Conservation (phyloP, 2,113 vertebrate genomes). For the Gnathonemus longibarbis region DNA sequence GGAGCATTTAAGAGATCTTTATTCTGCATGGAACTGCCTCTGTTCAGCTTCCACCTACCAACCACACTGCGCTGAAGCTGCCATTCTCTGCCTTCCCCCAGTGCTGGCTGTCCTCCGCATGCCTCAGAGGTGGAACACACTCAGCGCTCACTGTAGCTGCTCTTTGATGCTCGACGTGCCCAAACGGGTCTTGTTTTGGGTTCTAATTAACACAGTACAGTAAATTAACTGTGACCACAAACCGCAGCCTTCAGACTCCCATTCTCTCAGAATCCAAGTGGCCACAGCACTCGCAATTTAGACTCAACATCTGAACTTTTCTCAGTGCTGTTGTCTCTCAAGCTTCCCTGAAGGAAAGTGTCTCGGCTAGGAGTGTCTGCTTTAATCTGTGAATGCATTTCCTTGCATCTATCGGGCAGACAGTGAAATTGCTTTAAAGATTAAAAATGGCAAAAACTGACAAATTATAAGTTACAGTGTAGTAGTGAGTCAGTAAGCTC, state of each 20-base stretch:
- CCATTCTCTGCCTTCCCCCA: background rate
- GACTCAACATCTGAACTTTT: background rate
- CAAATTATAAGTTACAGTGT: background rate
- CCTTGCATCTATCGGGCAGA: background rate
- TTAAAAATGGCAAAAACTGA: background rate
- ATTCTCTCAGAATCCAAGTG: background rate
- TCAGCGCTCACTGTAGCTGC: background rate
- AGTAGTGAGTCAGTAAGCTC: background rate
- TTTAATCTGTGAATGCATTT: background rate
- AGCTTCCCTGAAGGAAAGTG: background rate
- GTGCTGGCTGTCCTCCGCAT: background rate
- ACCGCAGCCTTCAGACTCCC: background rate
- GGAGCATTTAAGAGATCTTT: background rate
- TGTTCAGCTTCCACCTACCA: background rate
- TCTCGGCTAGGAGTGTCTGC: background rate
- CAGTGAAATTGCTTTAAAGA: background rate
- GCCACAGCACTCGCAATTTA: background rate
- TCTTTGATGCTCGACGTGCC: background rate
- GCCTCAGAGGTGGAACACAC: background rate
- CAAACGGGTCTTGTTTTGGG: slow-evolving; percentile 6
- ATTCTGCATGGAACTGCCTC: background rate
- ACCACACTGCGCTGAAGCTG: background rate
- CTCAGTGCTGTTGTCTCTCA: background rate
- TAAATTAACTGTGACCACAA: background rate
- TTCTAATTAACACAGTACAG: background rate